A percentile compares a stretch with the other conserved stretches of the same genome.
These are phyloP conservation scores for Ariopsis seemanni DNA, from an alignment of 2,113 vertebrate species.

Conservation along the genomic window DNA sequence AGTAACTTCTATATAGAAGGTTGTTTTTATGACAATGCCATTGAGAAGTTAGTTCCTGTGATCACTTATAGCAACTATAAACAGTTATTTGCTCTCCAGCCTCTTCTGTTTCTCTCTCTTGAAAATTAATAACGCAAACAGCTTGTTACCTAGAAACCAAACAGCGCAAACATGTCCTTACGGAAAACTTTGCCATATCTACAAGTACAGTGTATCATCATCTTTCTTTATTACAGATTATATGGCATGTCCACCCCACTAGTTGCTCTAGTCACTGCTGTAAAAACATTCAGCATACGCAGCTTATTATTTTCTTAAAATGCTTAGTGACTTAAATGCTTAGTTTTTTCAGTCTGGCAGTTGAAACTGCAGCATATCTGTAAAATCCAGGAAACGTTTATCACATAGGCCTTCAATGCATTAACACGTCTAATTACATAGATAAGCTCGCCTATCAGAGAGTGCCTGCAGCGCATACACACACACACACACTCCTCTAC, in stretches of 20 bases:
- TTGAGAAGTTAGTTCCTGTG: background rate
- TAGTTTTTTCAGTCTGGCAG: background rate
- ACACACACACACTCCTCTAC: too few species aligned
- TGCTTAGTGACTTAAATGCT: background rate
- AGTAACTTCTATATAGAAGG: too few species aligned
- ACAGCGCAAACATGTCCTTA: background rate
- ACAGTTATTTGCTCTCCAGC: background rate
- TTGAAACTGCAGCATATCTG: slow-evolving; percentile 1
- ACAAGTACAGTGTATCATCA: background rate
- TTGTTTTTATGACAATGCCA: background rate
- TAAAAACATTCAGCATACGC: background rate
- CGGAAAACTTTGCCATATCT: background rate
- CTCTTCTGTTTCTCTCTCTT: background rate
- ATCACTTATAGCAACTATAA: background rate
- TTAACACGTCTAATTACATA: slow-evolving; percentile 57
- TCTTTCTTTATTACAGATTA: background rate
- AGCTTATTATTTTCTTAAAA: background rate
- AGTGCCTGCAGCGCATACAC: slow-evolving; percentile 10
- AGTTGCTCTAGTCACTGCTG: background rate
- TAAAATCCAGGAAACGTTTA: slow-evolving; percentile 62
- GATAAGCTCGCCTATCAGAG: slow-evolving; percentile 37
- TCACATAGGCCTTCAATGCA: slow-evolving; percentile 52
- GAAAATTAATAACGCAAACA: background rate
- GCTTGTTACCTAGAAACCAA: background rate
- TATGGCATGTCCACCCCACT: background rate